Evolutionary conservation across 2,888 invertebrate species (phyloP), one percentile per base, ranked within the genome.

Genomic region (Orthosia gracilis): DNA sequence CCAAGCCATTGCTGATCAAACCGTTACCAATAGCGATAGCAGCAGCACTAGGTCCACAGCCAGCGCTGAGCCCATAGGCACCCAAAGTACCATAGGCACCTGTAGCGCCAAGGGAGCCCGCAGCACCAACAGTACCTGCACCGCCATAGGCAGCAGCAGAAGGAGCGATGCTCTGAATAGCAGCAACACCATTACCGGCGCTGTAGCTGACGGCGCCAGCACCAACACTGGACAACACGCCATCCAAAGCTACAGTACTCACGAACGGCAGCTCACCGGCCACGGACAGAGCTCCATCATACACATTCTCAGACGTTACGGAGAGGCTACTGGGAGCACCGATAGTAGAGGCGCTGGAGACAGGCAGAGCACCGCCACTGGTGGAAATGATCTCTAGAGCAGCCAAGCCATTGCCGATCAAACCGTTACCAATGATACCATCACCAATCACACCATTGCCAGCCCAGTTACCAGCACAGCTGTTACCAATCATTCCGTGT

Each of bases 231-330:
- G 83, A 71, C n/a, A 83, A 40, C 31, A 72, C 72, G n/a, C 73
- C 55, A 3, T 58, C 71, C 40, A 50, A 63, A 54, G 23, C 65
- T 11, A 80, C 82, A 71, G 73, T 50, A 57, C 80, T 74, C 21
- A 84, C 47, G 45, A 84, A 84, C 18, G 84, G 84, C 54, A 78
- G 66, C 74, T 78, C 84, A 70, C 78, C 78, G 59, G 66, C 63
- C 4, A 75, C 73, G 23, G 65, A 45, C 21, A 85, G 52, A 31
- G 23, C 13, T 58, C 85, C 84, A 47, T 85, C 81, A 59, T 66
- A 85, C 12, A 69, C 63, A 49, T 85, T 85, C 23, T 85, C 85
- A 59, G 85, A 85, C 0, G 69, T 68, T 18, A 85, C 55, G 18
- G 81, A 76, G 21, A 85, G 59, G 1, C 84, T 84, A n/a, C 26